Evolutionary conservation across 92 coral and sea anemone species (phyloP).

Genomic region (Pocillopora meandrina): DNA sequence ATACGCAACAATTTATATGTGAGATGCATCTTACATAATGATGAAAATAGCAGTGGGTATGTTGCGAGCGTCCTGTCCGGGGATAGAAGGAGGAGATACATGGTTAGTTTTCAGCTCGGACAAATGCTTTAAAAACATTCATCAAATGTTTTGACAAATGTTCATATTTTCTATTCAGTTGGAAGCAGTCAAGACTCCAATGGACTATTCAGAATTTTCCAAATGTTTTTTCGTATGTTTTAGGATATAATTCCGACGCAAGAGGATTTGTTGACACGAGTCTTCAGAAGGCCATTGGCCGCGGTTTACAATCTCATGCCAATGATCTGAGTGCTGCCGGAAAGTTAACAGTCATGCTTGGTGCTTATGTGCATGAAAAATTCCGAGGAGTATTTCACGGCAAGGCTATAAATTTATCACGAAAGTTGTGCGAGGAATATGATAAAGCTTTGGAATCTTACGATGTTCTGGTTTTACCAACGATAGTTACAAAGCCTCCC

Average conservation of each 20-base stretch:
- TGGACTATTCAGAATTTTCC: not conserved
- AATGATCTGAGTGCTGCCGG: slow-evolving; percentile 36
- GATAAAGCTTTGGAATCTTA: slow-evolving; percentile 28
- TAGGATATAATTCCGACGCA: slow-evolving; percentile 24
- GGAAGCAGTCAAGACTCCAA: too few species aligned
- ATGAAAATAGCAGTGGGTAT: too few species aligned
- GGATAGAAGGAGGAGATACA: too few species aligned
- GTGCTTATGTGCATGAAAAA: slow-evolving; percentile 11
- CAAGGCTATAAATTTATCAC: slow-evolving; percentile 45
- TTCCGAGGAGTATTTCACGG: slow-evolving; percentile 27
- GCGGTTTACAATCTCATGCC: slow-evolving; percentile 30
- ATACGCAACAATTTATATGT: too few species aligned
- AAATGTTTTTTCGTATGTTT: not conserved
- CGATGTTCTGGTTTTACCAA: slow-evolving; percentile 53
- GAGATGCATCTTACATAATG: too few species aligned
- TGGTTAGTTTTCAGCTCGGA: too few species aligned
- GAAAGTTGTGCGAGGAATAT: slow-evolving; percentile 35
- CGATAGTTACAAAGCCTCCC: slow-evolving; percentile 22
- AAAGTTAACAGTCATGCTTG: slow-evolving; percentile 16
- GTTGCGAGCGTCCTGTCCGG: too few species aligned
- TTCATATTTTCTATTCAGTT: too few species aligned
- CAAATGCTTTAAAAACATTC: too few species aligned
- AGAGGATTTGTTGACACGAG: slow-evolving; percentile 46
- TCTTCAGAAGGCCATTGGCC: slow-evolving; percentile 42
- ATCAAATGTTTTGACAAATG: too few species aligned